Evolutionary conservation across 2,888 invertebrate genomes (phyloP).

Genomic region (Cephus pulcher): DNA sequence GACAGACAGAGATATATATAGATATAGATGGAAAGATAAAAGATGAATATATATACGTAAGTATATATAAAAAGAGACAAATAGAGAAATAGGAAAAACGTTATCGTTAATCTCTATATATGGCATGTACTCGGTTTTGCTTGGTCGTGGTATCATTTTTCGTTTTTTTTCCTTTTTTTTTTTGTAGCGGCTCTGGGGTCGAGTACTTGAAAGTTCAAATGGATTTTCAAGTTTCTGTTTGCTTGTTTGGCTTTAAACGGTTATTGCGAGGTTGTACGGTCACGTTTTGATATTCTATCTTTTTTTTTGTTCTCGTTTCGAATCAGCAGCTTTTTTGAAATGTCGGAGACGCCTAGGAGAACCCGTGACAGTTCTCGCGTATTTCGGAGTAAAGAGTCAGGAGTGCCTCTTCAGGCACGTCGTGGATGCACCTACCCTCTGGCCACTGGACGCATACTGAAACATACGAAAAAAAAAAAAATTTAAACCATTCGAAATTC

Average conservation of each 20-base stretch:
- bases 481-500: background rate
- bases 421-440: constrained; percentile 77
- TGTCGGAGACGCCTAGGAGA: constrained; percentile 53
- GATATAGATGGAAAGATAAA: constrained; percentile 6
- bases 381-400: constrained; percentile 62
- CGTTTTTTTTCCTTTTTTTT: constrained; percentile 43
- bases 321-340: constrained; percentile 16
- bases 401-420: constrained; percentile 62
- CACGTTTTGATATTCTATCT: background rate
- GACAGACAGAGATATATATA: background rate
- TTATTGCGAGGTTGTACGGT: background rate
- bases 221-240: background rate
- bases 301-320: constrained; percentile 11
- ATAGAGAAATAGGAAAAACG: constrained; percentile 7
- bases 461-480: constrained; percentile 69
- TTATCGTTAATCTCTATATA: background rate
- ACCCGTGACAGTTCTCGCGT: constrained; percentile 59
- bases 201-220: background rate
- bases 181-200: constrained; percentile 6
- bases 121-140: constrained; percentile 41
- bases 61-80: constrained; percentile 13
- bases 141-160: constrained; percentile 63
- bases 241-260: background rate
- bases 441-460: constrained; percentile 94
- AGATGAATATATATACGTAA: constrained; percentile 17